These are phyloP conservation scores for Opisthocomus hoazin DNA, from an alignment of 2,113 vertebrate genomes.

Conservation along the genomic window DNA sequence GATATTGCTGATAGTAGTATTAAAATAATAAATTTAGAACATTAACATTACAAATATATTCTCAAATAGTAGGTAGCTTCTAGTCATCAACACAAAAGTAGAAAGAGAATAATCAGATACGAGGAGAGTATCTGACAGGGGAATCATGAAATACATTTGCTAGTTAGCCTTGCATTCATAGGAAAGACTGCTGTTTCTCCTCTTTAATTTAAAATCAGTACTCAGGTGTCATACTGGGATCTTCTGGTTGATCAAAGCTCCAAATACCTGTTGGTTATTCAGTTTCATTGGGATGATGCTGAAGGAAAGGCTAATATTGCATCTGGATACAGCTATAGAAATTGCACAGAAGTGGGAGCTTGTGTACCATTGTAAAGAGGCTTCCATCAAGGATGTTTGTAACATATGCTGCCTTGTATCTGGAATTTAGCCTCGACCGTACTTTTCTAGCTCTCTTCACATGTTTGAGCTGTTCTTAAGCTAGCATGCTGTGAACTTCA, in stretches of 20 bases:
- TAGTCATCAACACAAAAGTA: neutral
- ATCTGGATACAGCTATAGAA: neutral
- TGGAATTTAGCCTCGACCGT: neutral
- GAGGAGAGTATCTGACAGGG: neutral
- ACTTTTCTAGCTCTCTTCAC: neutral
- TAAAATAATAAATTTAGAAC: neutral
- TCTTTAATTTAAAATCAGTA: neutral
- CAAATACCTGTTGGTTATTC: neutral
- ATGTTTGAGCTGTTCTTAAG: neutral
- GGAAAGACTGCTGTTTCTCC: neutral
- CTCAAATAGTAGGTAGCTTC: neutral
- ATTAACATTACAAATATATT: neutral
- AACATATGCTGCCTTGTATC: neutral
- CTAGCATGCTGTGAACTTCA: neutral
- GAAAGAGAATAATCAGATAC: neutral
- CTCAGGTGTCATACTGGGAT: neutral
- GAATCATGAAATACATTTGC: neutral
- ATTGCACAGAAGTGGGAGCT: neutral
- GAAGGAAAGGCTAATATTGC: neutral
- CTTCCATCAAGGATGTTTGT: neutral
- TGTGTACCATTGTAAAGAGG: accelerated
- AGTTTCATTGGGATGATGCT: neutral
- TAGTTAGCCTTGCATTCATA: neutral
- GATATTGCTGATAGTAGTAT: neutral
- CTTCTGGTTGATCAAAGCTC: neutral